Percentiles rank a stretch among this genome's conserved stretches.
phyloP scores from a whole-genome alignment of 2,113 vertebrate genomes.

The Archilochus colubris region DNA sequence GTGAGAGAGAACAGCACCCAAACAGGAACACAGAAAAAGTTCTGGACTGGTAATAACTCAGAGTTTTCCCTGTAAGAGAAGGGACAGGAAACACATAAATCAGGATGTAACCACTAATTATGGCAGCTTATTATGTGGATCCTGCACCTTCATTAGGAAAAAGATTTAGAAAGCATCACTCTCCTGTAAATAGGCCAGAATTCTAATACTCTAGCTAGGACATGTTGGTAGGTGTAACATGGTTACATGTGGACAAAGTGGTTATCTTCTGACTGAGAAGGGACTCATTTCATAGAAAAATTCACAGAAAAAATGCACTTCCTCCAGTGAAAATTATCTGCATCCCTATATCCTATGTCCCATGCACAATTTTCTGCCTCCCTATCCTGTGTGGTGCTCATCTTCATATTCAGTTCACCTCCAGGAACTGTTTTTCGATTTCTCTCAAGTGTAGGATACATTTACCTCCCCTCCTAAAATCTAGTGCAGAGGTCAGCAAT shows the following conservation, averaged over 20 bases:
- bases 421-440: not conserved
- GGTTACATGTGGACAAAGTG: fast-evolving
- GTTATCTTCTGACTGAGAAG: not conserved
- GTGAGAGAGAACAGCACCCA: not conserved
- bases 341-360: too few relatives aligned
- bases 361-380: not conserved
- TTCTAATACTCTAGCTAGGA: not conserved
- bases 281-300: not conserved
- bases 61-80: not conserved
- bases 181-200: not conserved
- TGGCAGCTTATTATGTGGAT: not conserved
- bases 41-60: not conserved
- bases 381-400: not conserved
- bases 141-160: fast-evolving
- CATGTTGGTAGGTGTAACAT: not conserved
- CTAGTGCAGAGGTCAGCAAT: not conserved
- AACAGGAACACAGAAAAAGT: not conserved
- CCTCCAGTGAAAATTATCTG: not conserved
- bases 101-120: not conserved
- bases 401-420: not conserved
- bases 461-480: too few relatives aligned
- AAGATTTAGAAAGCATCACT: not conserved
- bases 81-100: not conserved
- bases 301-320: not conserved
- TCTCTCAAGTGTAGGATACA: not conserved